phyloP scores from a whole-genome alignment of 2,113 vertebrate species.

The Entelurus aequoreus region DNA sequence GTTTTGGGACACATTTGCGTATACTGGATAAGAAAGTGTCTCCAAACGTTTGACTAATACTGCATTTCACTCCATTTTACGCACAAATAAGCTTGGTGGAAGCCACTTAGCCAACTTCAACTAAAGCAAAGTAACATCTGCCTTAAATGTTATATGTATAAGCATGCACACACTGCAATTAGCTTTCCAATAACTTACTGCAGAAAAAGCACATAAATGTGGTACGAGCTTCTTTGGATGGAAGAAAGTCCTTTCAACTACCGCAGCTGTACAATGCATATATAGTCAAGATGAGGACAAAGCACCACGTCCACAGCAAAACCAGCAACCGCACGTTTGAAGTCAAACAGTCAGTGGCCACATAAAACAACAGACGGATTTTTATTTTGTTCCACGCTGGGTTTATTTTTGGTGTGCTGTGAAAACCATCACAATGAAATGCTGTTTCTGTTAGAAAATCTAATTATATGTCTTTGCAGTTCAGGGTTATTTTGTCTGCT shows the following conservation, averaged over 20 bases:
- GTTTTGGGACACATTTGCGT: no score
- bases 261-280: slow-evolving; percentile 47
- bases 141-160: slow-evolving; percentile 50
- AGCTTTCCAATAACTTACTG: slow-evolving; percentile 35
- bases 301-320: slow-evolving; percentile 56
- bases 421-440: slow-evolving; percentile 63
- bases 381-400: slow-evolving; percentile 54
- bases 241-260: slow-evolving; percentile 20
- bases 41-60: no score
- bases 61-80: slow-evolving; percentile 21
- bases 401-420: slow-evolving; percentile 57
- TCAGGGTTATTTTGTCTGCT: slow-evolving; percentile 49
- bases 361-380: slow-evolving; percentile 51
- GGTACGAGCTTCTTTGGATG: slow-evolving; percentile 27
- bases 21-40: no score
- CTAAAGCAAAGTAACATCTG: background rate
- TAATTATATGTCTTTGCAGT: slow-evolving; percentile 43
- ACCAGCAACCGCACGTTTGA: slow-evolving; percentile 57
- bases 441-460: slow-evolving; percentile 41
- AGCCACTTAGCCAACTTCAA: slow-evolving; percentile 2
- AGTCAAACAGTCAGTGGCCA: slow-evolving; percentile 59
- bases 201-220: slow-evolving; percentile 37
- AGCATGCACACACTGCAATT: slow-evolving; percentile 43
- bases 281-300: slow-evolving; percentile 56
- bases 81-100: slow-evolving; percentile 25